phyloP scores from a whole-genome alignment of 2,888 invertebrate species.

The Melanotus villosus region DNA sequence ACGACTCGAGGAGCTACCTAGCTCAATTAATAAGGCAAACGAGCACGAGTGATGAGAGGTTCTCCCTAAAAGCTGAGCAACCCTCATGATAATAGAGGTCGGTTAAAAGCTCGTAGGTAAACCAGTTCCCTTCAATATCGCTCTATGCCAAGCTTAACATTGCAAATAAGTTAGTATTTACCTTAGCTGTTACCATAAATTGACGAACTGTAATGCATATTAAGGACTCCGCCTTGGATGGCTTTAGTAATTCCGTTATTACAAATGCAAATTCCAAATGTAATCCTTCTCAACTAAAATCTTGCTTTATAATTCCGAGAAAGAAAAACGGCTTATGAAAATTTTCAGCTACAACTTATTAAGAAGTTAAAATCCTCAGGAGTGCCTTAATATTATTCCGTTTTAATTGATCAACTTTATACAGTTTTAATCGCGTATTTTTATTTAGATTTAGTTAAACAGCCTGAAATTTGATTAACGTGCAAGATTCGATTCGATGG shows the following conservation, averaged over 20 bases:
- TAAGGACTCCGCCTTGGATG: constrained; percentile 40
- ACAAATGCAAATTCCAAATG: constrained; percentile 44
- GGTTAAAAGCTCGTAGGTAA: constrained; percentile 46
- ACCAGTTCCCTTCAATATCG: constrained; percentile 42
- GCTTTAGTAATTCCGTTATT: constrained; percentile 44
- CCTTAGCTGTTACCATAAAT: constrained; percentile 45
- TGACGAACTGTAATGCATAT: constrained; percentile 47
- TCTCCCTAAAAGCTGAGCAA: constrained; percentile 38
- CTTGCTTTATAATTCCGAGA: constrained; percentile 29
- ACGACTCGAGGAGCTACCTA: constrained; percentile 14
- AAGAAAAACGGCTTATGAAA: constrained; percentile 39
- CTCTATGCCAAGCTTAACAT: constrained; percentile 41
- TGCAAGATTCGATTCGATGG: not conserved
- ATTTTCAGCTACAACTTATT: constrained; percentile 37
- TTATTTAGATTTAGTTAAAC: not conserved
- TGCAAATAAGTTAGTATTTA: constrained; percentile 47
- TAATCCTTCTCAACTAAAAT: constrained; percentile 41
- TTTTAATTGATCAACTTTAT: constrained; percentile 38
- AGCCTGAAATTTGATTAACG: constrained; percentile 7
- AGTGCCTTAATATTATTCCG: constrained; percentile 29
- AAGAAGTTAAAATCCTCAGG: constrained; percentile 30
- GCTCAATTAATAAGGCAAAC: constrained; percentile 38
- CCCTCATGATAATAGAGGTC: constrained; percentile 45
- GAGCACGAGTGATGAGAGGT: constrained; percentile 36
- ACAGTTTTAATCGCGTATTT: constrained; percentile 21